These are phyloP conservation scores for Cerceris rybyensis DNA, from an alignment of 2,888 invertebrate genomes.

Conservation along the genomic window DNA sequence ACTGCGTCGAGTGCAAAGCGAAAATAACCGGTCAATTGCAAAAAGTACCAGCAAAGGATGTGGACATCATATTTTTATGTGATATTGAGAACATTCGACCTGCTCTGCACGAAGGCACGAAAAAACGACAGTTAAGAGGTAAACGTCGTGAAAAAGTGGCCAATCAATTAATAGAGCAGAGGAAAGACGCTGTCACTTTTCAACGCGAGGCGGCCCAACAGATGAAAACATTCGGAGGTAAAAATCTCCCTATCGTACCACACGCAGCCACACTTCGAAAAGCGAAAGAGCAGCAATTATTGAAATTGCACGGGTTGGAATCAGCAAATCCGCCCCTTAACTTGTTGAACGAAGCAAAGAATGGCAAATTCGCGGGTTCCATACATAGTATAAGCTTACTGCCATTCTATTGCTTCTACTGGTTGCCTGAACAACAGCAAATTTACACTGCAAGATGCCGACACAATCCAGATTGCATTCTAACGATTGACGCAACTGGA, in stretches of 20 bases:
- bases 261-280: slow-evolving; percentile 14
- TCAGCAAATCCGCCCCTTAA: slow-evolving; percentile 31
- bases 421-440: slow-evolving; percentile 13
- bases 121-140: slow-evolving; percentile 45
- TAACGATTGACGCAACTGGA: slow-evolving; percentile 46
- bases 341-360: slow-evolving; percentile 24
- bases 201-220: slow-evolving; percentile 37
- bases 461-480: slow-evolving; percentile 22
- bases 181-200: slow-evolving; percentile 46
- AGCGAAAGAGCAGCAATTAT: neutral
- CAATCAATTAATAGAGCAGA: slow-evolving; percentile 37
- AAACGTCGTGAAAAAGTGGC: slow-evolving; percentile 34
- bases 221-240: slow-evolving; percentile 38
- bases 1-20: slow-evolving; percentile 41
- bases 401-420: slow-evolving; percentile 23
- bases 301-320: slow-evolving; percentile 22
- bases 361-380: slow-evolving; percentile 35
- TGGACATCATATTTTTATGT: slow-evolving; percentile 44
- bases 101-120: slow-evolving; percentile 21
- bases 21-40: slow-evolving; percentile 37
- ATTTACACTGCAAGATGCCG: slow-evolving; percentile 2
- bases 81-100: slow-evolving; percentile 35
- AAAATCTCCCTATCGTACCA: slow-evolving; percentile 41
- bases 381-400: slow-evolving; percentile 40
- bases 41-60: slow-evolving; percentile 30